phyloP scores from a whole-genome alignment of 2,797 vertebrate species.

The Botia kubotai region DNA sequence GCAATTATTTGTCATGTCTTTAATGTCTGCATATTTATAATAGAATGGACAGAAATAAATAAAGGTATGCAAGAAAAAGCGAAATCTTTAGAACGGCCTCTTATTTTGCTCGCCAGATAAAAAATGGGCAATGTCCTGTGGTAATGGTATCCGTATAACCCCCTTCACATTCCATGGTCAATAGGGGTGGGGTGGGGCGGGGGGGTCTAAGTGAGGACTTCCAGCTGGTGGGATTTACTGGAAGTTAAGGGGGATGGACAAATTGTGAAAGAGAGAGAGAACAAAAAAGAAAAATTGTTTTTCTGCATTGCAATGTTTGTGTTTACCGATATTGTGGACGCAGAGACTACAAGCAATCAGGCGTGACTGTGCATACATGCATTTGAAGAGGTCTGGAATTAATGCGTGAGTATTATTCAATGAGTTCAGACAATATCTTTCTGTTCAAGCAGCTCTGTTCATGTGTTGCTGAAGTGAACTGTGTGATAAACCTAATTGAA shows the following conservation, averaged over 20 bases:
- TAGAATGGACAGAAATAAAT: background rate
- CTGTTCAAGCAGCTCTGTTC: background rate
- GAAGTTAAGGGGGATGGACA: constrained; percentile 41
- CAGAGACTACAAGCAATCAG: background rate
- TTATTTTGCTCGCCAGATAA: background rate
- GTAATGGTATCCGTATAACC: background rate
- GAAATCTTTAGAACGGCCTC: too few species aligned
- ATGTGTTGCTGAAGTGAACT: background rate
- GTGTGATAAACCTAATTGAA: background rate
- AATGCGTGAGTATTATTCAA: background rate
- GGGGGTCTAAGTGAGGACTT: constrained; percentile 51
- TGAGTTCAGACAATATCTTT: background rate
- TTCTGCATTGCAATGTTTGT: background rate
- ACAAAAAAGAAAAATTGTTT: background rate
- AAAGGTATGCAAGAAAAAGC: background rate
- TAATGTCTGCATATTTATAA: background rate
- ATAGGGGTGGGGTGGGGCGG: background rate
- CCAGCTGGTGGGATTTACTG: constrained; percentile 60
- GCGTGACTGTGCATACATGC: background rate
- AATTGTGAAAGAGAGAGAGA: background rate
- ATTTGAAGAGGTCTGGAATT: constrained; percentile 10
- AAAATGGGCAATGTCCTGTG: background rate
- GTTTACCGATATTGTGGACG: background rate
- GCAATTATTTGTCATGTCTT: too few species aligned
- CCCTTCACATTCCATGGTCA: constrained; percentile 19